A percentile compares a stretch with the other conserved stretches of the same genome.
Evolutionary conservation across 1,140 invertebrate genomes (phyloP).

Genomic region (Drosophila lacteicornis): DNA sequence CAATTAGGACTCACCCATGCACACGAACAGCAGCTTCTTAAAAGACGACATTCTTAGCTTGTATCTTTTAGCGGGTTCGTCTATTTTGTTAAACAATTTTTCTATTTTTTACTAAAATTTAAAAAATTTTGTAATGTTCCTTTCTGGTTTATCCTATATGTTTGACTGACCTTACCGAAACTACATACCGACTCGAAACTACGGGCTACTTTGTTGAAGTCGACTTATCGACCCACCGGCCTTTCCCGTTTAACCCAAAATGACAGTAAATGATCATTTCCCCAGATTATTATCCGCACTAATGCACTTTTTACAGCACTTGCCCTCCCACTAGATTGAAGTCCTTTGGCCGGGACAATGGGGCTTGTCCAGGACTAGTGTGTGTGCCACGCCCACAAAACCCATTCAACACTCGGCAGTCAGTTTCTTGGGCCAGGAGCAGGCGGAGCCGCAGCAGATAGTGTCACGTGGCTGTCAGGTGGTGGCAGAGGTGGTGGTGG

Average conservation of each 20-base stretch:
- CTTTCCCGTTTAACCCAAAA: slow-evolving; percentile 12
- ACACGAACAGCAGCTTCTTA: slow-evolving; percentile 64
- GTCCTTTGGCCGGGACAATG: slow-evolving; percentile 11
- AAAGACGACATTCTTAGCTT: slow-evolving; percentile 48
- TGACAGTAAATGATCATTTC: slow-evolving; percentile 30
- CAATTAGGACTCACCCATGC: slow-evolving; percentile 51
- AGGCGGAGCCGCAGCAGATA: slow-evolving; percentile 45
- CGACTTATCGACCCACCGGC: slow-evolving; percentile 11
- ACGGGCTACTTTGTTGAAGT: slow-evolving; percentile 22
- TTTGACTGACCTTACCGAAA: slow-evolving; percentile 2
- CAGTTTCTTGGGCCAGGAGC: not conserved
- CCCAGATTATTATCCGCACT: slow-evolving; percentile 34
- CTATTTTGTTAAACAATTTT: not conserved
- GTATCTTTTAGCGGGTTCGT: not conserved
- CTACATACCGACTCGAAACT: slow-evolving; percentile 8
- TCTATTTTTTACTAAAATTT: slow-evolving; percentile 14
- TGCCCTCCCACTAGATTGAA: slow-evolving; percentile 8
- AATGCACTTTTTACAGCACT: slow-evolving; percentile 45
- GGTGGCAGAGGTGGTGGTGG: slow-evolving; percentile 40
- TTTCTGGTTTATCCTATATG: slow-evolving; percentile 2
- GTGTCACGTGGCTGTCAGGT: slow-evolving; percentile 69
- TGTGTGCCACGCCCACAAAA: slow-evolving; percentile 44
- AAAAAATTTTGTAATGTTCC: slow-evolving; percentile 11
- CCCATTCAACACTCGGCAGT: slow-evolving; percentile 10
- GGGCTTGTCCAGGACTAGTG: not conserved